Evolutionary conservation across 2,888 invertebrate genomes (phyloP).

Genomic region (Harpalus rubripes): DNA sequence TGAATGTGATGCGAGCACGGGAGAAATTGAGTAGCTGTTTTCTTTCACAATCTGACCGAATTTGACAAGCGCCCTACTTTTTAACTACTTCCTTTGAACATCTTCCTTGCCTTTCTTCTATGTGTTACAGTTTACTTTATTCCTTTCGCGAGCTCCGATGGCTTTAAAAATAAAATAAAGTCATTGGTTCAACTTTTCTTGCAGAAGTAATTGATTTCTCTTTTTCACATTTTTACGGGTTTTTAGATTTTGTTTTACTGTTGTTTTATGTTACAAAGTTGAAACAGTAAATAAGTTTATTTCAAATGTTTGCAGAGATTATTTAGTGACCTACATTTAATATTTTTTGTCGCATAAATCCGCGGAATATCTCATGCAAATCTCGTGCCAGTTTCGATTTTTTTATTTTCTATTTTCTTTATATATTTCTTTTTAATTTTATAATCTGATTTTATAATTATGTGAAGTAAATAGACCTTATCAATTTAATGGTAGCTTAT

Average conservation of each 20-base stretch:
- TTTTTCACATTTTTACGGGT: constrained; percentile 15
- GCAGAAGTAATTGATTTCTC: constrained; percentile 12
- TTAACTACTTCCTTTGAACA: constrained; percentile 20
- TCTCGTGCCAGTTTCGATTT: neutral
- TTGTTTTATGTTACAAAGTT: neutral
- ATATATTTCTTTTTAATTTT: neutral
- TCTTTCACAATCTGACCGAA: constrained; percentile 30
- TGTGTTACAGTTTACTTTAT: constrained; percentile 20
- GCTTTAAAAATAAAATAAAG: constrained; percentile 16
- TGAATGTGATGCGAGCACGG: constrained; percentile 22
- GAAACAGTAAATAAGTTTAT: neutral
- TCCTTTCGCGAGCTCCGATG: neutral
- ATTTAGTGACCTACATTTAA: constrained; percentile 3
- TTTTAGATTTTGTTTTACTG: neutral
- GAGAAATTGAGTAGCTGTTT: constrained; percentile 40
- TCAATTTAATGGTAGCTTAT: too few species aligned
- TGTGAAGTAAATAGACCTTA: too few species aligned
- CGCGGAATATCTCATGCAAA: neutral
- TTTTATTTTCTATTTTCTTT: too few species aligned
- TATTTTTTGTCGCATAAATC: neutral
- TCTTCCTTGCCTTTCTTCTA: constrained; percentile 7
- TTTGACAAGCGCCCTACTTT: constrained; percentile 35
- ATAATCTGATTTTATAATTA: too few species aligned
- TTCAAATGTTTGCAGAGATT: neutral
- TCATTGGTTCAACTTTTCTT: constrained; percentile 15